phyloP scores from a whole-genome alignment of 2,888 invertebrate genomes.

The Hirtodrosophila cameraria region DNA sequence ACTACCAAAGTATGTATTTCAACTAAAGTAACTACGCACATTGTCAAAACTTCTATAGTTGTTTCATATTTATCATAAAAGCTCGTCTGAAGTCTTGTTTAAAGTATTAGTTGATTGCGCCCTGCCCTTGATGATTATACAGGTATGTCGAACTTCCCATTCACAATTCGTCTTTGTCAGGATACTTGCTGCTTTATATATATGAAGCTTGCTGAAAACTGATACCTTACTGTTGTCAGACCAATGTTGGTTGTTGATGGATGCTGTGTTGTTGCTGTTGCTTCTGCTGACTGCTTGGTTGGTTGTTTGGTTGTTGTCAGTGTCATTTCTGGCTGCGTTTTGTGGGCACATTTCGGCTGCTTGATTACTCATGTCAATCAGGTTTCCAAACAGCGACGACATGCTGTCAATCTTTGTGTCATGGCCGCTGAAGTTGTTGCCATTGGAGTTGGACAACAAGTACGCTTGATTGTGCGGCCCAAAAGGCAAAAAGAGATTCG shows the following conservation, averaged over 20 bases:
- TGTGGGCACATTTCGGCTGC: constrained; percentile 82
- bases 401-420: constrained; percentile 84
- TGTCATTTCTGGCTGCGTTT: constrained; percentile 79
- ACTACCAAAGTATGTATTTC: too few relatives aligned
- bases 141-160: neutral
- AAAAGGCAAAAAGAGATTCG: constrained; percentile 40
- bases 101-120: constrained; percentile 14
- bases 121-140: constrained; percentile 2
- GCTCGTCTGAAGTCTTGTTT: neutral
- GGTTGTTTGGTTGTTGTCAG: constrained; percentile 59
- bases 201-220: constrained; percentile 16
- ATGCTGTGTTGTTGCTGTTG: constrained; percentile 9
- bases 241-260: constrained; percentile 9
- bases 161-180: constrained; percentile 3
- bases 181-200: neutral
- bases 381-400: constrained; percentile 82
- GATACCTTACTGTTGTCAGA: constrained; percentile 10
- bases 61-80: constrained; percentile 5
- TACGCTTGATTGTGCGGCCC: constrained; percentile 69
- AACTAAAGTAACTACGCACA: too few relatives aligned
- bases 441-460: constrained; percentile 58
- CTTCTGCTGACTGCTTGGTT: constrained; percentile 21
- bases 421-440: constrained; percentile 70
- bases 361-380: constrained; percentile 84
- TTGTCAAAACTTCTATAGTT: too few relatives aligned